A percentile compares a stretch with the other conserved stretches of the same genome.
These are phyloP conservation scores for Marcusenius ussheri DNA, from an alignment of 2,113 vertebrate species.

Conservation along the genomic window DNA sequence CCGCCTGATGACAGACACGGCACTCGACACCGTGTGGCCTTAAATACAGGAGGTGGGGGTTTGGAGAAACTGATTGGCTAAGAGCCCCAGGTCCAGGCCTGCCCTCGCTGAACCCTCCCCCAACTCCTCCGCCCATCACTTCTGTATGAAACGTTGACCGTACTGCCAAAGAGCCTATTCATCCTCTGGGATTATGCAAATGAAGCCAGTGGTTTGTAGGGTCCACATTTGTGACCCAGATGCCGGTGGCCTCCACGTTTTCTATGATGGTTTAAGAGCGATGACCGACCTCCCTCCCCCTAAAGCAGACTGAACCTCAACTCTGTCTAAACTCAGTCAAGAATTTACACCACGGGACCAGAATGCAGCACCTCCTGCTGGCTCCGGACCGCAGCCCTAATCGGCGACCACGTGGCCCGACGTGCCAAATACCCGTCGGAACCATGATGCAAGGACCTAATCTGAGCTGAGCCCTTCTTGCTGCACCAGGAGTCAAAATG, in stretches of 20 bases:
- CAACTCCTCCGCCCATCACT: constrained; percentile 19
- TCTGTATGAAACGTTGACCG: constrained; percentile 39
- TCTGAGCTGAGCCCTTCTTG: background rate
- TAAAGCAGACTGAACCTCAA: background rate
- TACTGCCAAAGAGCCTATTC: constrained; percentile 62
- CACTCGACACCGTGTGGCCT: constrained; percentile 57
- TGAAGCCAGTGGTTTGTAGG: constrained; percentile 32
- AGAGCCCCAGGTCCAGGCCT: constrained; percentile 9
- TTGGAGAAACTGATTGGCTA: constrained; percentile 34
- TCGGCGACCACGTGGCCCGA: background rate
- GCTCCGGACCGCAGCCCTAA: background rate
- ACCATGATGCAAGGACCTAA: background rate
- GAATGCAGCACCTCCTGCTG: background rate
- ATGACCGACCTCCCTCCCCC: background rate
- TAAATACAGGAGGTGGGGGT: constrained; percentile 42
- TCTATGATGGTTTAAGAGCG: background rate
- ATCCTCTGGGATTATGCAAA: constrained; percentile 22
- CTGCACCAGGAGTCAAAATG: background rate
- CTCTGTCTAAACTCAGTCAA: background rate
- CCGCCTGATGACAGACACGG: constrained; percentile 44
- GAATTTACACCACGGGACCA: background rate
- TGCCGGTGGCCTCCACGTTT: background rate
- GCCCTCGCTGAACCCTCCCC: constrained; percentile 6
- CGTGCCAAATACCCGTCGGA: background rate
- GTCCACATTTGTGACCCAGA: constrained; percentile 30